Conservation (phyloP, 30 jellyfish, hydroid and myxozoan genomes). For the Hydractinia symbiolongicarpus region DNA sequence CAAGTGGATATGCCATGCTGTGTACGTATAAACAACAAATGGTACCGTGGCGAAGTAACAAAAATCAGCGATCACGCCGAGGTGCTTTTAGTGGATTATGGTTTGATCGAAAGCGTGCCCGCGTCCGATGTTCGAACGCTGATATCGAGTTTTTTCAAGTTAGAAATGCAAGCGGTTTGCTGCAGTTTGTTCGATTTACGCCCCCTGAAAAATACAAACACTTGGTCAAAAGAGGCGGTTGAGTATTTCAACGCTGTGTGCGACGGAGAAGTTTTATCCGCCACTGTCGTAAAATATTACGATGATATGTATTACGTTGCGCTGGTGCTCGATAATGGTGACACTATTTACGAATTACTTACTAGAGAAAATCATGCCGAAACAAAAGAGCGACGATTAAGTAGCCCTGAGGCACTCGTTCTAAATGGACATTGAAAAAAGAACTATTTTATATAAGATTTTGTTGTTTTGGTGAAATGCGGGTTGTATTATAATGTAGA, state of each 20-base stretch:
- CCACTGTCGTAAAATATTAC: neutral
- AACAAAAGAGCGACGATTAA: neutral
- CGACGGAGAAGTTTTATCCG: neutral
- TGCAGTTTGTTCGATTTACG: slow-evolving; percentile 7
- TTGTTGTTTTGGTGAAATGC: too few species aligned
- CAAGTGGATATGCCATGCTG: slow-evolving; percentile 15
- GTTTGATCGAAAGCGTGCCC: neutral
- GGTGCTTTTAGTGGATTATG: slow-evolving; percentile 10
- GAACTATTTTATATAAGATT: too few species aligned
- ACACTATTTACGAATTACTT: slow-evolving; percentile 12
- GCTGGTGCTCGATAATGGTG: neutral
- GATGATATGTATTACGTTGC: slow-evolving; percentile 8
- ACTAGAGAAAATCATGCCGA: neutral
- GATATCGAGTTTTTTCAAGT: neutral
- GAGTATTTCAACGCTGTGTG: slow-evolving; percentile 22
- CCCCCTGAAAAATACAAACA: neutral
- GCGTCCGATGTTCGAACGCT: neutral
- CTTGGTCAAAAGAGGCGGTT: slow-evolving; percentile 12
- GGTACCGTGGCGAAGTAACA: slow-evolving; percentile 9
- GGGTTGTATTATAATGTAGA: too few species aligned
- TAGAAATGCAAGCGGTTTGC: neutral
- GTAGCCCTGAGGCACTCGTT: neutral
- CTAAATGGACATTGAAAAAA: too few species aligned
- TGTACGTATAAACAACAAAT: slow-evolving; percentile 5
- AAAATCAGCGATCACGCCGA: neutral